phyloP scores from a whole-genome alignment of 1,140 invertebrate genomes.

The Meloidogyne exigua region DNA sequence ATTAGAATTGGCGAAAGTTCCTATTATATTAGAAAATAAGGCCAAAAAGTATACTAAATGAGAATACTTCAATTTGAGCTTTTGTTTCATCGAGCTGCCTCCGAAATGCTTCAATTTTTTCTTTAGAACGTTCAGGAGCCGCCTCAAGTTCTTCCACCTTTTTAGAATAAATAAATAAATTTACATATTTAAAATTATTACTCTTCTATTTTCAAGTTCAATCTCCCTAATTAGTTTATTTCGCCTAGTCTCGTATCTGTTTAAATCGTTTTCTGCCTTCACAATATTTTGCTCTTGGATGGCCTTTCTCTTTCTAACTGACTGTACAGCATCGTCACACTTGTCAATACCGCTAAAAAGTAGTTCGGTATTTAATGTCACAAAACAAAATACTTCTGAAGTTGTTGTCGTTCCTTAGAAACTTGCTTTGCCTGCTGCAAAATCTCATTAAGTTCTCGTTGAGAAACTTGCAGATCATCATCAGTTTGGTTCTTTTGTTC shows the following conservation, averaged over 20 bases:
- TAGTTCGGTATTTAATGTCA: neutral
- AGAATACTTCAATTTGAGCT: conserved; percentile 29
- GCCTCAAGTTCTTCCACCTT: conserved; percentile 29
- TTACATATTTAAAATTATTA: neutral
- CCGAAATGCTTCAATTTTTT: conserved; percentile 24
- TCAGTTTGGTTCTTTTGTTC: conserved; percentile 16
- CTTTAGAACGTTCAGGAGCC: conserved; percentile 35
- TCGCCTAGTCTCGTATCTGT: conserved; percentile 39
- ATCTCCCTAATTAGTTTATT: conserved; percentile 38
- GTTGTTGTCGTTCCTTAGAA: conserved; percentile 35
- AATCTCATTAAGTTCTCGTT: conserved; percentile 31
- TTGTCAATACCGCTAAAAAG: conserved; percentile 36
- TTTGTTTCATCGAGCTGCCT: conserved; percentile 35
- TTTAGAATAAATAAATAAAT: conserved; percentile 13
- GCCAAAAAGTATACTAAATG: neutral
- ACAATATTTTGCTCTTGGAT: conserved; percentile 28
- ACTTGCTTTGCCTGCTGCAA: conserved; percentile 16
- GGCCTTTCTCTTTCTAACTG: conserved; percentile 23
- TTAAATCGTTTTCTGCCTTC: conserved; percentile 30
- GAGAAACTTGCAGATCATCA: conserved; percentile 23
- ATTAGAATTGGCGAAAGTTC: conserved; percentile 3
- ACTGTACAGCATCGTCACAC: conserved; percentile 34
- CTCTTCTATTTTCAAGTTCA: conserved; percentile 33
- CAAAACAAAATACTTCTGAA: conserved; percentile 27
- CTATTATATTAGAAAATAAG: neutral